These are phyloP conservation scores for Melitaea cinxia DNA, from an alignment of 1,140 invertebrate genomes.

Conservation along the genomic window DNA sequence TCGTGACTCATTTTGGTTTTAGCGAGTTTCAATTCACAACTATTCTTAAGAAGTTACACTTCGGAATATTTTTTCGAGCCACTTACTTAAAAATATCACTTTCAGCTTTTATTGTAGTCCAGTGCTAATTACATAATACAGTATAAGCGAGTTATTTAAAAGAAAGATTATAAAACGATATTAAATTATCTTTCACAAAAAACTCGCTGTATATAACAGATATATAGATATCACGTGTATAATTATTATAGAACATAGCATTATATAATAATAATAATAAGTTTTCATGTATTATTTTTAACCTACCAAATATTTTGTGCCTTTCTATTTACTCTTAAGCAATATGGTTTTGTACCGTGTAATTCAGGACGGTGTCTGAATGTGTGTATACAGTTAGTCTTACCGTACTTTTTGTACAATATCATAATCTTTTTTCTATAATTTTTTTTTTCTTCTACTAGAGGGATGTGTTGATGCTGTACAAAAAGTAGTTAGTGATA, in stretches of 20 bases:
- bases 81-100: not conserved
- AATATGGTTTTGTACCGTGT: constrained; percentile 28
- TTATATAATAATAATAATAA: constrained; percentile 12
- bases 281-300: constrained; percentile 37
- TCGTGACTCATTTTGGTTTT: too few species aligned
- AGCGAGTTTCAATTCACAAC: too few species aligned
- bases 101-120: constrained; percentile 6
- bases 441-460: too few species aligned
- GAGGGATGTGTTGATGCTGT: too few species aligned
- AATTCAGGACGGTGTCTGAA: constrained; percentile 8
- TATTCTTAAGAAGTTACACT: too few species aligned
- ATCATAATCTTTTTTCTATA: not conserved
- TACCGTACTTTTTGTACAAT: not conserved
- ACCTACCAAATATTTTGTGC: constrained; percentile 46
- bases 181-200: not conserved
- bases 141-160: not conserved
- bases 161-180: too few species aligned
- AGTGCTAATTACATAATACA: not conserved
- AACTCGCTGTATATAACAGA: not conserved
- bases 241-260: constrained; percentile 1
- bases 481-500: constrained; percentile 10
- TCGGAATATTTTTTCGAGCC: not conserved
- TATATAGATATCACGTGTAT: not conserved
- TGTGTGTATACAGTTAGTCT: constrained; percentile 10
- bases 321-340: constrained; percentile 43